Evolutionary conservation across 2,113 vertebrate genomes (phyloP).

Genomic region (Aythya baeri): DNA sequence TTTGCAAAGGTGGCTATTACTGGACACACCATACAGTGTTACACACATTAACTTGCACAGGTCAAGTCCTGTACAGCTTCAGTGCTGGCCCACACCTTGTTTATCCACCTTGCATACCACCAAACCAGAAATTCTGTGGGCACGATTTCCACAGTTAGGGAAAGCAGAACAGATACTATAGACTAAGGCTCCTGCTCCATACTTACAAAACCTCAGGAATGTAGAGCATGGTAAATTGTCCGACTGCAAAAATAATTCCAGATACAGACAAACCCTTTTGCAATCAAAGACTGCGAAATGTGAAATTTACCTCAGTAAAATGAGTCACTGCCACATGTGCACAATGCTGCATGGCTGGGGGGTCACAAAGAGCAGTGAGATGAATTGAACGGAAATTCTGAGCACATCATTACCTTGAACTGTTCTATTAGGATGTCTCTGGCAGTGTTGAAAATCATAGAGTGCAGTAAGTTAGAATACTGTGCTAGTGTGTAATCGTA

Average conservation of each 20-base stretch:
- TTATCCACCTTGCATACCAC: not conserved
- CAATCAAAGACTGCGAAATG: not conserved
- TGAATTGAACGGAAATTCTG: not conserved
- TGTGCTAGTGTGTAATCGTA: slow-evolving; percentile 84
- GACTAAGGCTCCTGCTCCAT: not conserved
- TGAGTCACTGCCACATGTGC: not conserved
- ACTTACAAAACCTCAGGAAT: not conserved
- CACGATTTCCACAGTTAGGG: not conserved
- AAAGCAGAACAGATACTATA: not conserved
- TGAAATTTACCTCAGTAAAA: not conserved
- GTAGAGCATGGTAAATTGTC: not conserved
- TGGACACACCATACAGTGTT: not conserved
- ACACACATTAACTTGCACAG: not conserved
- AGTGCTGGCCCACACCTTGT: not conserved
- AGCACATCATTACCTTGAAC: slow-evolving; percentile 77
- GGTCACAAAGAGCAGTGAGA: not conserved
- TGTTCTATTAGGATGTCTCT: slow-evolving; percentile 83
- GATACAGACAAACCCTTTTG: not conserved
- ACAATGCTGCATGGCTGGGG: not conserved
- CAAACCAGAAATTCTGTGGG: not conserved
- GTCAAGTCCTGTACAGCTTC: not conserved
- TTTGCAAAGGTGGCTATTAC: not conserved
- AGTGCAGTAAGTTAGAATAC: slow-evolving; percentile 80
- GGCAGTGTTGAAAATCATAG: slow-evolving; percentile 83
- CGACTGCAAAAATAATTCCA: not conserved